Base-by-base conservation (phyloP, 2,113 vertebrate species). In the Columba livia region DNA sequence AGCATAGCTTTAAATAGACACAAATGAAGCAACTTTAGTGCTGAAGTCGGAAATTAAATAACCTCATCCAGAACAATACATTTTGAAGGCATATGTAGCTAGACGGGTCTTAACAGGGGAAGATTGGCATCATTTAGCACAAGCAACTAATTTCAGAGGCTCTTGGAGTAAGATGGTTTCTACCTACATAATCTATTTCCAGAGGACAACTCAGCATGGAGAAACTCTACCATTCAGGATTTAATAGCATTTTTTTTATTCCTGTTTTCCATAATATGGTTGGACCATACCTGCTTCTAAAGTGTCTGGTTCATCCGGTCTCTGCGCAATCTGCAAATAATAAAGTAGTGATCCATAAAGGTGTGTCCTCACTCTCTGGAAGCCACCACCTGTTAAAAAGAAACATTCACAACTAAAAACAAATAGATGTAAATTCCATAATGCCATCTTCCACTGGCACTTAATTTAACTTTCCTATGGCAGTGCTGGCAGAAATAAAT, bases 281-380 rank as follows among this genome's bases (percentile, higher is more conserved):
- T 62, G 34, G 61, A 70, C 42, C 58, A 42, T 97, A 99, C 99
- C 99, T 89, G 99, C 96, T 98, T 99, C 99, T 80, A 99, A 97
- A 47, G 99, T 99, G 84, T 99, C 99, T 16, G 99, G 99, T 85
- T 99, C 99, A 84, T 99, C 99, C 14, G 99, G 99, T 96, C 99
- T 99, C 97, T 99, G 99, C 19, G 99, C 98, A 21, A 99, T 99
- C 97, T 99, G 99, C 64, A 99, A 97, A 92, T 99, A 99, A 95
- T 99, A 99, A 51, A 99, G 98, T 86, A 99, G 96, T 54, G 99
- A 98, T 79, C 99, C 99, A 34, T 99, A 99, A 67, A 99, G 96
- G 84, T 99, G 99, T 0, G 99, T 99, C 78, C 99, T 98, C 71
- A 99, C 98, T 84, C 99, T 98, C 93, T 99, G 99, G 96, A 99